These are phyloP conservation scores for Corynorhinus townsendii DNA, from an alignment of 2,113 vertebrate genomes.

Conservation along the genomic window DNA sequence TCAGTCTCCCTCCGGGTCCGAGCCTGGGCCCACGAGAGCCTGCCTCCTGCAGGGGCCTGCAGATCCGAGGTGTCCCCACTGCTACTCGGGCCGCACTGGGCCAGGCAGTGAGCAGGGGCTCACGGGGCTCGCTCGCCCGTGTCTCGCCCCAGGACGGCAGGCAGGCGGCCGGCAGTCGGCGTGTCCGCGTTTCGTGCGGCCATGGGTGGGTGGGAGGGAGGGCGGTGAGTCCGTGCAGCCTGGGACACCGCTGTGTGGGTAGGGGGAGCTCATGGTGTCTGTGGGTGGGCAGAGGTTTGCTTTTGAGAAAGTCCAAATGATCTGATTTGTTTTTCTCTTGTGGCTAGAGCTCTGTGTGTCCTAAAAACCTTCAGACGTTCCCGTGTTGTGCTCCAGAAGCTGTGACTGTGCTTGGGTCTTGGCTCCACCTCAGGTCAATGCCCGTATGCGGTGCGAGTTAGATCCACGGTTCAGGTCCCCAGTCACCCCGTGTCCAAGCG, in stretches of 20 bases:
- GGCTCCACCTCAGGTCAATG: accelerated
- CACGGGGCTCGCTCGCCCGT: accelerated
- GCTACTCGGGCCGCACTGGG: accelerated
- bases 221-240: accelerated
- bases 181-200: accelerated
- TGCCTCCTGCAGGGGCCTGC: not conserved
- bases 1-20: accelerated
- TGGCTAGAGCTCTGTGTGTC: not conserved
- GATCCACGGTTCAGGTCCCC: too few species aligned
- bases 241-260: accelerated
- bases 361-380: not conserved
- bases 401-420: accelerated
- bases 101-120: not conserved
- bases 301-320: not conserved
- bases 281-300: not conserved
- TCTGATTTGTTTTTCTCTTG: not conserved
- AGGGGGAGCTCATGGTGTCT: not conserved
- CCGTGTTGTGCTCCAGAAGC: accelerated
- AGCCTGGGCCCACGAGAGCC: accelerated
- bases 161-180: accelerated
- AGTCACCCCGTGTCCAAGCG: too few species aligned
- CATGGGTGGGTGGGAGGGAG: accelerated
- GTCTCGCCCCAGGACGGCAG: accelerated
- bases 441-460: accelerated
- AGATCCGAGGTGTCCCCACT: accelerated